Evolutionary conservation across 2,113 vertebrate species (phyloP).

Genomic region (Periophthalmus modestus): DNA sequence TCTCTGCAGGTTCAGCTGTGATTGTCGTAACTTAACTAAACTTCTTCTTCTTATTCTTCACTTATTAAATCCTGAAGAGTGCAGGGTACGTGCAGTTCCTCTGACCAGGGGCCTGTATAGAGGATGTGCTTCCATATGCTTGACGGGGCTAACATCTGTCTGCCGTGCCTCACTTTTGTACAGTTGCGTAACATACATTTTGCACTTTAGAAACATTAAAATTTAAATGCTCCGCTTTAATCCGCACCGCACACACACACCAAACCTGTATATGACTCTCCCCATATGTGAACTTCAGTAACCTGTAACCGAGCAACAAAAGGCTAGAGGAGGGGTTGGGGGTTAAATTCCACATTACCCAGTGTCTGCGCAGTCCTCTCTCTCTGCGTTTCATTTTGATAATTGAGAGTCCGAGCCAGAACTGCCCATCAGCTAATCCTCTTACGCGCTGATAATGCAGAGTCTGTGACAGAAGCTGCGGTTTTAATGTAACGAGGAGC

Average conservation of each 20-base stretch:
- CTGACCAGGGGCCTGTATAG: not conserved
- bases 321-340: slow-evolving; percentile 24
- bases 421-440: slow-evolving; percentile 82
- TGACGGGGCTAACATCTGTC: slow-evolving; percentile 14
- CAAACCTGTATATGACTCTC: slow-evolving; percentile 32
- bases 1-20: no score
- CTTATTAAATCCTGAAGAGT: no score
- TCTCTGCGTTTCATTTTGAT: slow-evolving; percentile 76
- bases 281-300: slow-evolving; percentile 44
- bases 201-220: slow-evolving; percentile 76
- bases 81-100: no score
- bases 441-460: slow-evolving; percentile 79
- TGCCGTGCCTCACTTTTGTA: slow-evolving; percentile 54
- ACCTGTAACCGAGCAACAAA: slow-evolving; percentile 49
- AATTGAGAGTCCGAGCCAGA: slow-evolving; percentile 76
- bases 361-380: slow-evolving; percentile 53
- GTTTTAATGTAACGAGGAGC: slow-evolving; percentile 78
- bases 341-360: slow-evolving; percentile 39
- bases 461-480: slow-evolving; percentile 77
- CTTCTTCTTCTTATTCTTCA: no score
- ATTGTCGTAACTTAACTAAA: no score
- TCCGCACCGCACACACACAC: slow-evolving; percentile 41
- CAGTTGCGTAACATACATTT: slow-evolving; percentile 73
- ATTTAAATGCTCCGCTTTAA: slow-evolving; percentile 74
- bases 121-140: not conserved